Evolutionary conservation across 2,113 vertebrate genomes (phyloP).

Genomic region (Hyperopisus bebe): DNA sequence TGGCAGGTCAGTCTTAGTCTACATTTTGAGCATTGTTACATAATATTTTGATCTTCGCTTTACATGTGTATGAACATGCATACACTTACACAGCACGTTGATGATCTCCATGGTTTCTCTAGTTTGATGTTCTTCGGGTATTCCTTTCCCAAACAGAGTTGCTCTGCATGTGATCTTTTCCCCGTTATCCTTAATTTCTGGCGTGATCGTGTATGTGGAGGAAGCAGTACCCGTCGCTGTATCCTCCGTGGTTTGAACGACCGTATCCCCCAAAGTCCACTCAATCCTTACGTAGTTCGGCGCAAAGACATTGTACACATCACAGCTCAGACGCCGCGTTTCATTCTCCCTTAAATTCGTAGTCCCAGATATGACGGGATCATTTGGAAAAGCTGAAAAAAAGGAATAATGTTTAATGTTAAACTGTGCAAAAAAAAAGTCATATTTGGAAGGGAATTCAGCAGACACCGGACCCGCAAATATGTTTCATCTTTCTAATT

Average conservation of each 20-base stretch:
- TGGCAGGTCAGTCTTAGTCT: neutral
- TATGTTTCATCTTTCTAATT: neutral
- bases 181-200: slow-evolving; percentile 26
- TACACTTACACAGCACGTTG: slow-evolving; percentile 49
- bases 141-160: slow-evolving; percentile 25
- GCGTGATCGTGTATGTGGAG: slow-evolving; percentile 31
- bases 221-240: neutral
- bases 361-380: slow-evolving; percentile 45
- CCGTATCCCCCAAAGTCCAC: slow-evolving; percentile 38
- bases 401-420: neutral
- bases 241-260: slow-evolving; percentile 20
- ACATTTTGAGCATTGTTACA: neutral
- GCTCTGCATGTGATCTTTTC: slow-evolving; percentile 49
- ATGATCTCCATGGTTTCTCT: slow-evolving; percentile 38
- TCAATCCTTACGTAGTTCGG: slow-evolving; percentile 33
- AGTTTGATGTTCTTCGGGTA: slow-evolving; percentile 29
- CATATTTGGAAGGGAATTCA: neutral
- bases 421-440: neutral
- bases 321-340: slow-evolving; percentile 42
- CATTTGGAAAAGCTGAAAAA: slow-evolving; percentile 49
- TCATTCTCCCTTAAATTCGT: slow-evolving; percentile 34
- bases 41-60: neutral
- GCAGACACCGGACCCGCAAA: neutral
- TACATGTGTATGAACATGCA: neutral
- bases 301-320: slow-evolving; percentile 39